These are phyloP conservation scores for Equus quagga DNA, from an alignment of 2,113 vertebrate genomes.

Conservation along the genomic window DNA sequence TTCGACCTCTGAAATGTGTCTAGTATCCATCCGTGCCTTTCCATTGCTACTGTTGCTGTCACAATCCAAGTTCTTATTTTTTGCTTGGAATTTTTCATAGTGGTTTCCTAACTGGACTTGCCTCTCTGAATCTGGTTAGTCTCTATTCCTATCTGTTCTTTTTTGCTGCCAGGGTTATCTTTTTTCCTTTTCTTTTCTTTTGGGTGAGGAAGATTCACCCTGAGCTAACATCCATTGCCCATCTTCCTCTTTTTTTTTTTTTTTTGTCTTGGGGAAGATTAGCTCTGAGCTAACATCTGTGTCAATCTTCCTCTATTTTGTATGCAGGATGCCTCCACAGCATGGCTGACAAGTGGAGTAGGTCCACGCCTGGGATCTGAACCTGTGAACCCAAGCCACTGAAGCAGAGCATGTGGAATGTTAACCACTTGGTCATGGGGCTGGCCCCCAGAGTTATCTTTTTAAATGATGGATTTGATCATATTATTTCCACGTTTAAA, in stretches of 20 bases:
- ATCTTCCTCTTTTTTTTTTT: too few species aligned
- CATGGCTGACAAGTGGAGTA: too few species aligned
- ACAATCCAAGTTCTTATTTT: background rate
- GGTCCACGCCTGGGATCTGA: too few species aligned
- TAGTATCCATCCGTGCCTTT: background rate
- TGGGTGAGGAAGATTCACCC: too few species aligned
- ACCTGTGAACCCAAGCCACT: too few species aligned
- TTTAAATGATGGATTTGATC: background rate
- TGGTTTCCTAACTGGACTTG: background rate
- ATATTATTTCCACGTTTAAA: background rate
- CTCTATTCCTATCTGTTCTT: conserved; percentile 16
- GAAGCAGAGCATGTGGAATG: too few species aligned
- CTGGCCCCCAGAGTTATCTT: background rate
- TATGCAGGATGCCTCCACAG: too few species aligned
- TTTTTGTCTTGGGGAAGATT: too few species aligned
- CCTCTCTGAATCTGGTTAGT: background rate
- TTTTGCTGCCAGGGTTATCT: background rate
- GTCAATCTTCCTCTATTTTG: too few species aligned
- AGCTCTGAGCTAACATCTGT: too few species aligned
- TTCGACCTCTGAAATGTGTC: background rate
- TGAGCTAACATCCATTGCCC: too few species aligned
- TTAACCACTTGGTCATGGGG: too few species aligned
- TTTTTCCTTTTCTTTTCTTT: background rate
- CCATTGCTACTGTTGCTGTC: background rate
- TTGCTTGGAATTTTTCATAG: conserved; percentile 32